Conservation (phyloP, 1,140 invertebrate genomes). For the Lepidostoma basale region DNA sequence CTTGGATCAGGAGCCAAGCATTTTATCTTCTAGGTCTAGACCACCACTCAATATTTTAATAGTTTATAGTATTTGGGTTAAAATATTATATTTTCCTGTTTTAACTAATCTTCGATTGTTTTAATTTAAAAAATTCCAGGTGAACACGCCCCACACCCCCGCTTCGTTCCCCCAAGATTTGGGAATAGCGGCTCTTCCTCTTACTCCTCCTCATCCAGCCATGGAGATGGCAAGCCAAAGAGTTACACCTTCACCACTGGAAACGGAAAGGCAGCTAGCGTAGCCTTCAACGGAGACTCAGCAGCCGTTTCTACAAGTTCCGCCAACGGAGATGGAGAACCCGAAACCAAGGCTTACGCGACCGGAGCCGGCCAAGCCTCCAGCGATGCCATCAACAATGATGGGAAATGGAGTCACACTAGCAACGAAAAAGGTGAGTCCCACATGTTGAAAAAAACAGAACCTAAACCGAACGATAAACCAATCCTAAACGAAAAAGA, state of each 20-base stretch:
- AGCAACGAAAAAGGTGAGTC: conserved; percentile 12
- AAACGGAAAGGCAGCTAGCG: conserved; percentile 28
- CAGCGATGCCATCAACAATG: conserved; percentile 26
- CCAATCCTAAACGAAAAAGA: too few species aligned
- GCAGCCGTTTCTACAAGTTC: background rate
- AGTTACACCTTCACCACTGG: conserved; percentile 39
- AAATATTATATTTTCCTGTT: too few species aligned
- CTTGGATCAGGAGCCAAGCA: too few species aligned
- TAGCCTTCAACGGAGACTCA: background rate
- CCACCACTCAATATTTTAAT: too few species aligned
- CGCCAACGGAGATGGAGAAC: conserved; percentile 22
- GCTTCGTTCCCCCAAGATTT: background rate
- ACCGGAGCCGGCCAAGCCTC: conserved; percentile 30
- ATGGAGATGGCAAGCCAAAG: conserved; percentile 30
- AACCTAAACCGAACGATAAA: too few species aligned
- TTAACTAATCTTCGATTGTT: too few species aligned
- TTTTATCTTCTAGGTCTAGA: too few species aligned
- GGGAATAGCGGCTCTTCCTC: background rate
- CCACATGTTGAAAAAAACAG: too few species aligned
- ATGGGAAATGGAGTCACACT: conserved; percentile 30
- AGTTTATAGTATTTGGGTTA: too few species aligned
- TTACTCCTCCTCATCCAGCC: conserved; percentile 23
- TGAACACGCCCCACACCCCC: too few species aligned
- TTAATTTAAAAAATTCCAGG: too few species aligned
- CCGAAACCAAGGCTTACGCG: conserved; percentile 25